These are phyloP conservation scores for Abrostola triplasia DNA, from an alignment of 2,888 invertebrate species.

Conservation along the genomic window DNA sequence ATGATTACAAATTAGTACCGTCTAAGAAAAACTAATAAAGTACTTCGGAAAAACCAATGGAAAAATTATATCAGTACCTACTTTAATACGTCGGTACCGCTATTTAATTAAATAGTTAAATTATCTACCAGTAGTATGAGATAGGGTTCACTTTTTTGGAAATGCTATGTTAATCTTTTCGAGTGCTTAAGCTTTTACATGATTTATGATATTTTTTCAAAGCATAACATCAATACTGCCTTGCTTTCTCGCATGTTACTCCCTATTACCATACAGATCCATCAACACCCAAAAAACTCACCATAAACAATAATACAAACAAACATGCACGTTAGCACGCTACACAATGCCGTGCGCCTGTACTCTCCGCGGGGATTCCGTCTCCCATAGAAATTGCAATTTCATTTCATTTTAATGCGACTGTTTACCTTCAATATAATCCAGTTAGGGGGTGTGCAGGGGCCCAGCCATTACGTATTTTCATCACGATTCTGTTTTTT, in stretches of 20 bases:
- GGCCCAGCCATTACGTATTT: conserved; percentile 61
- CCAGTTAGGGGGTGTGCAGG: conserved; percentile 66
- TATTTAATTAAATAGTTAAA: no score
- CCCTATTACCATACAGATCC: not conserved
- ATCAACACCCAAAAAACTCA: not conserved
- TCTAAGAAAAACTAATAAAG: no score
- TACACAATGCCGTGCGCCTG: conserved; percentile 53
- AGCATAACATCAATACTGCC: not conserved
- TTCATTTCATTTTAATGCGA: conserved; percentile 83
- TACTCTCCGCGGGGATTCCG: conserved; percentile 62
- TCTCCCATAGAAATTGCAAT: conserved; percentile 78
- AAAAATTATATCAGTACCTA: no score
- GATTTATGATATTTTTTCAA: no score
- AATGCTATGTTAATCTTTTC: no score
- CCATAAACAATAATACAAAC: conserved; percentile 6
- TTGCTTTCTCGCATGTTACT: not conserved
- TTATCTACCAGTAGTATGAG: no score
- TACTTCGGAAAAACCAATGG: no score
- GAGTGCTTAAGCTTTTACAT: no score
- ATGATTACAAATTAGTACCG: no score
- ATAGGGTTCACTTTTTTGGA: no score
- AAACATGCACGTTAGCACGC: not conserved
- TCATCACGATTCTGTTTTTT: conserved; percentile 57
- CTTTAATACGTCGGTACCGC: no score
- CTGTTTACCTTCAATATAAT: conserved; percentile 84